These are phyloP conservation scores for Verasper variegatus DNA, from an alignment of 2,113 vertebrate species.

Conservation along the genomic window DNA sequence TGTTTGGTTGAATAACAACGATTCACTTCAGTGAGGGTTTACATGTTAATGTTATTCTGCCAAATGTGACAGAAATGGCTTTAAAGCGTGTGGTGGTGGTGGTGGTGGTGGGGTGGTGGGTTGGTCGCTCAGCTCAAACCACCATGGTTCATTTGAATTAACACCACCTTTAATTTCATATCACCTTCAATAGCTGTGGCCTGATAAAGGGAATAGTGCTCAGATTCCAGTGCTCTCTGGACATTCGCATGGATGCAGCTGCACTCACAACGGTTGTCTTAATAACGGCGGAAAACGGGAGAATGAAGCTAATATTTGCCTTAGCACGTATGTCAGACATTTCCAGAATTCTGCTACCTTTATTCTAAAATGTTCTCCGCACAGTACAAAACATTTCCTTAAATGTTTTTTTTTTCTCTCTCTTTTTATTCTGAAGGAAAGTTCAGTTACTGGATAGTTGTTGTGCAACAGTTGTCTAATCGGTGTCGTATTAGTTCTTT, in stretches of 20 bases:
- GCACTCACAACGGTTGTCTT: constrained; percentile 2
- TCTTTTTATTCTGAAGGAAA: constrained; percentile 53
- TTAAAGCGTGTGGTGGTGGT: constrained; percentile 13
- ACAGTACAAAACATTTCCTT: constrained; percentile 32
- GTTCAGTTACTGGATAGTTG: constrained; percentile 57
- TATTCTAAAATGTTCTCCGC: constrained; percentile 34
- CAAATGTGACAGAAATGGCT: constrained; percentile 70
- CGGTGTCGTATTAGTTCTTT: constrained; percentile 27
- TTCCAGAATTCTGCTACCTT: constrained; percentile 34
- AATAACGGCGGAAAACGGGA: constrained; percentile 26
- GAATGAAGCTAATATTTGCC: constrained; percentile 59
- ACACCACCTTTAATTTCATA: constrained; percentile 29
- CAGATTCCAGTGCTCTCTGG: constrained; percentile 36
- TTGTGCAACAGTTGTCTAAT: constrained; percentile 33
- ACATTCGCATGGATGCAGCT: constrained; percentile 46
- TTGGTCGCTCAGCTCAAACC: constrained; percentile 17
- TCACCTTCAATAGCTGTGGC: constrained; percentile 19
- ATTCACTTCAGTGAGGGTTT: constrained; percentile 23
- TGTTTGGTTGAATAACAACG: constrained; percentile 4
- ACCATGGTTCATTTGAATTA: constrained; percentile 26
- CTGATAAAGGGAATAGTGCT: constrained; percentile 35
- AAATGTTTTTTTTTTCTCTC: neutral
- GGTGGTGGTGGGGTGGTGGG: no score
- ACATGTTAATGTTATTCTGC: constrained; percentile 42
- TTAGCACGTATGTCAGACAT: constrained; percentile 62